Evolutionary conservation across 2,888 invertebrate genomes (phyloP).

Genomic region (Tethea ocularis): DNA sequence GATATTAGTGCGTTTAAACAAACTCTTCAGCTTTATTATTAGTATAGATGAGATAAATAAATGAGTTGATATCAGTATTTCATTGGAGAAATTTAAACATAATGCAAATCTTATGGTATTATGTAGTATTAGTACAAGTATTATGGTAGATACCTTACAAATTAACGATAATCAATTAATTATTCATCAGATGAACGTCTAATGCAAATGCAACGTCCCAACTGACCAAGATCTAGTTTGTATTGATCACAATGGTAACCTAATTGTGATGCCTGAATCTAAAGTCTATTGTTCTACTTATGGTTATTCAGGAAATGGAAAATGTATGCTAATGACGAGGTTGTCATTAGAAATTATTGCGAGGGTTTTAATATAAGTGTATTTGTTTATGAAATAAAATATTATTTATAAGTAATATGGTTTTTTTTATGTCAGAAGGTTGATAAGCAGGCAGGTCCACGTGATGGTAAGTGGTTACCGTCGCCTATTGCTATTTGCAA

Average conservation of each 20-base stretch:
- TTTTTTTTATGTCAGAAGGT: not conserved
- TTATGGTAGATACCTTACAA: too few species aligned
- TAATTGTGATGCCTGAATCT: conserved; percentile 66
- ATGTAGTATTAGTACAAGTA: too few species aligned
- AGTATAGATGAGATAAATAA: too few species aligned
- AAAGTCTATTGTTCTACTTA: conserved; percentile 67
- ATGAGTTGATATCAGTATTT: too few species aligned
- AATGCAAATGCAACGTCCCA: conserved; percentile 48
- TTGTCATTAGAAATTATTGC: conserved; percentile 23
- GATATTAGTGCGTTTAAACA: too few species aligned
- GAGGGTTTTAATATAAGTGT: too few species aligned
- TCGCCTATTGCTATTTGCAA: not conserved
- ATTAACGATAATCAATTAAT: conserved; percentile 24
- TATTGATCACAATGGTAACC: conserved; percentile 56
- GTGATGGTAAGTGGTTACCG: not conserved
- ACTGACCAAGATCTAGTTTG: conserved; percentile 39
- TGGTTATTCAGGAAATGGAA: conserved; percentile 45
- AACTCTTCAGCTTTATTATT: too few species aligned
- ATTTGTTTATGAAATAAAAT: too few species aligned
- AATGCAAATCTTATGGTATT: too few species aligned
- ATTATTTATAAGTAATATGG: too few species aligned
- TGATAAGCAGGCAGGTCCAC: not conserved
- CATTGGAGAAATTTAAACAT: too few species aligned
- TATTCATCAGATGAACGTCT: conserved; percentile 32
- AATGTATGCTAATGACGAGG: conserved; percentile 10